Evolutionary conservation across 2,113 vertebrate genomes (phyloP).

Genomic region (Microtus ochrogaster): DNA sequence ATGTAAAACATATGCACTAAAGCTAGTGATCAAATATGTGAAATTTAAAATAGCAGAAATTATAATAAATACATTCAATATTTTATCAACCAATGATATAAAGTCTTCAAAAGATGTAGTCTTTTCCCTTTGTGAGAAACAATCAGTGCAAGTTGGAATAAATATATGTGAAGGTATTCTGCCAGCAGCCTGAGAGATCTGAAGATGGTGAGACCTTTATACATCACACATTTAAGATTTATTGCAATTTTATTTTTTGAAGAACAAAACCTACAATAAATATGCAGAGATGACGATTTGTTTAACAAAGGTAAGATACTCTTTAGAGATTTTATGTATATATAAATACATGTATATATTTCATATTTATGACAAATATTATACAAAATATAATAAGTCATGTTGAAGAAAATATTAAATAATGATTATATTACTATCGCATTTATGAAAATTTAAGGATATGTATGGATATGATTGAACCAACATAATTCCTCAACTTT

Average conservation of each 20-base stretch:
- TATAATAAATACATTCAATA: not conserved
- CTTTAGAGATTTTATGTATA: not conserved
- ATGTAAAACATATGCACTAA: not conserved
- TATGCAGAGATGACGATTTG: not conserved
- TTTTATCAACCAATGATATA: not conserved
- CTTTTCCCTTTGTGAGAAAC: not conserved
- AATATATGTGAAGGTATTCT: not conserved
- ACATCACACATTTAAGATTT: not conserved
- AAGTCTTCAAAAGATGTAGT: not conserved
- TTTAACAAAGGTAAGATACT: not conserved
- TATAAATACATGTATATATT: too few relatives aligned
- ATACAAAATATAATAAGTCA: not conserved
- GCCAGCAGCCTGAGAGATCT: not conserved
- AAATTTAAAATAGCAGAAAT: not conserved
- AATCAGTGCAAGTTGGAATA: not conserved
- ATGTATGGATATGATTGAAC: not conserved
- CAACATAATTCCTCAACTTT: too few relatives aligned
- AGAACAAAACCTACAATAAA: not conserved
- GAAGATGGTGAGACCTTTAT: not conserved
- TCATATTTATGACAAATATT: not conserved
- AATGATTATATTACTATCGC: not conserved
- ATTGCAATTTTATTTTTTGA: not conserved
- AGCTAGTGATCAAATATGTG: not conserved
- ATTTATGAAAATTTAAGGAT: not conserved
- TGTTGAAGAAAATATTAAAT: too few relatives aligned